phyloP scores from a whole-genome alignment of 2,797 vertebrate genomes.

The Hylomyscus alleni region DNA sequence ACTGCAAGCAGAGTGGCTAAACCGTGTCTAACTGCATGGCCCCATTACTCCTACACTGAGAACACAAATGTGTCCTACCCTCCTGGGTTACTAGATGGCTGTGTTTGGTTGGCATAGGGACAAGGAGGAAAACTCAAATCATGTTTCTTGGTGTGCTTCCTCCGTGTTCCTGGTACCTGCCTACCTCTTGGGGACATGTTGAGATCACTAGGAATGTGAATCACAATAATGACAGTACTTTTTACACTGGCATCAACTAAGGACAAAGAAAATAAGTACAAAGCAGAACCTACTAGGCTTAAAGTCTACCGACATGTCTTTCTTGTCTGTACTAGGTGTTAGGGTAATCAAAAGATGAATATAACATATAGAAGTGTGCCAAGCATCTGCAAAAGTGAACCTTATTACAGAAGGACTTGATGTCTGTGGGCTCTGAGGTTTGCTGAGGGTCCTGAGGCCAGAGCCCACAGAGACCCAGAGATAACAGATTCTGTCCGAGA shows the following conservation, averaged over 20 bases:
- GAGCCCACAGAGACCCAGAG: no score
- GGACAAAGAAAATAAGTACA: conserved; percentile 48
- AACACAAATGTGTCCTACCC: background rate
- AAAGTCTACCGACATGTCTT: background rate
- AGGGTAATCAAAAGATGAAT: background rate
- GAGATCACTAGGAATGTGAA: background rate
- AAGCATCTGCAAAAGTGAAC: background rate
- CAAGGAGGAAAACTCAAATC: background rate
- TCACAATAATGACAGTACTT: background rate
- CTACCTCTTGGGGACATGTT: background rate
- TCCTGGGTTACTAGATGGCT: background rate
- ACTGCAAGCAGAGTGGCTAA: no score
- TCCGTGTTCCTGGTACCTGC: fast-evolving
- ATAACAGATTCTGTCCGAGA: background rate
- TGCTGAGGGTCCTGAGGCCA: background rate
- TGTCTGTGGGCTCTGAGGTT: background rate
- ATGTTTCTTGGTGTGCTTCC: background rate
- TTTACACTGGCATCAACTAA: background rate
- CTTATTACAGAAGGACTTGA: background rate
- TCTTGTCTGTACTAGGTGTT: background rate
- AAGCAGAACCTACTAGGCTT: conserved; percentile 31
- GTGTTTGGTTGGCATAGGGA: background rate
- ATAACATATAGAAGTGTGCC: background rate
- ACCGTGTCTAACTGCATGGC: background rate
- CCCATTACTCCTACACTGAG: background rate